Percentiles rank a stretch among this genome's conserved stretches.
phyloP scores from a whole-genome alignment of 2,888 invertebrate species.

The Saturnia japonica region DNA sequence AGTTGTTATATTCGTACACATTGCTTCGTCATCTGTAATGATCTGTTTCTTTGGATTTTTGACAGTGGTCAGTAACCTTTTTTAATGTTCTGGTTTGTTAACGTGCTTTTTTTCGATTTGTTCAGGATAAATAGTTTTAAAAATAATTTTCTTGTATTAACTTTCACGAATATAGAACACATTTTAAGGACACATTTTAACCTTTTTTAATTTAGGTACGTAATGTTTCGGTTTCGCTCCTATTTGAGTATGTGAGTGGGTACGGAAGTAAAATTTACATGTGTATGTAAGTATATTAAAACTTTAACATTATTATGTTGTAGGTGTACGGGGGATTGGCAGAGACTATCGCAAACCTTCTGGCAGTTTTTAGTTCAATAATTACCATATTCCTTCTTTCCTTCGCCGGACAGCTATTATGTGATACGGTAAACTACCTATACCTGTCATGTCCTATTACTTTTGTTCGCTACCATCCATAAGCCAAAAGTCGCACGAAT shows the following conservation, averaged over 20 bases:
- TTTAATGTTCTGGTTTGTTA: background rate
- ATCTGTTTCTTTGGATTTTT: slow-evolving; percentile 42
- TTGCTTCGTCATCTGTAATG: slow-evolving; percentile 30
- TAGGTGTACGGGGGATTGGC: slow-evolving; percentile 34
- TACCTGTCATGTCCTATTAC: no score
- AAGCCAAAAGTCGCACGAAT: no score
- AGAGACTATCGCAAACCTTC: slow-evolving; percentile 30
- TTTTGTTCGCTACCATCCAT: no score
- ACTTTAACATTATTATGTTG: slow-evolving; percentile 9
- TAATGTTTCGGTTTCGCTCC: no score
- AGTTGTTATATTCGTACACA: slow-evolving; percentile 34
- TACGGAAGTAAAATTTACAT: background rate
- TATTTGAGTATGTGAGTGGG: background rate
- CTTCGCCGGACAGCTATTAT: slow-evolving; percentile 36
- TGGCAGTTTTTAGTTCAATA: slow-evolving; percentile 28
- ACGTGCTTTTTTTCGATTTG: no score
- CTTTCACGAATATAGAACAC: no score
- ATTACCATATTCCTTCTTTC: slow-evolving; percentile 35
- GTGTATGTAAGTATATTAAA: background rate
- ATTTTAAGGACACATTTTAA: no score
- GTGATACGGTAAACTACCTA: slow-evolving; percentile 33
- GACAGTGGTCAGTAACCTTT: slow-evolving; percentile 32
- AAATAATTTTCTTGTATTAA: no score
- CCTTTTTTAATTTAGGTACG: no score
- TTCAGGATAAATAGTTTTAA: no score